Conservation (phyloP, 2,888 invertebrate species). For the Ormyrus labotus region DNA sequence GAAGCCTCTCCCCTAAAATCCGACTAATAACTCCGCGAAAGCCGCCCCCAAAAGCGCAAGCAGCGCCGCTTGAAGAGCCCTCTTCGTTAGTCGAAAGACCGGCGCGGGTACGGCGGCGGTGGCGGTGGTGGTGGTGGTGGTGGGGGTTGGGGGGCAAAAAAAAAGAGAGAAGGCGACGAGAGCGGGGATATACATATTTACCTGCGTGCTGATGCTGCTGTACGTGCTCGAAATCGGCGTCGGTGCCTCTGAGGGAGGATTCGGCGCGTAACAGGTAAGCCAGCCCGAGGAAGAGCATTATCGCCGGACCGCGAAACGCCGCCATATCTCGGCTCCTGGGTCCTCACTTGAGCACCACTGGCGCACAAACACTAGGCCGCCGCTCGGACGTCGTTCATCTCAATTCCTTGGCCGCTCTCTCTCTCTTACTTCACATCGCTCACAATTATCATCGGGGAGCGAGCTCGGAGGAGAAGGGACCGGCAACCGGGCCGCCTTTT, state of each 20-base stretch:
- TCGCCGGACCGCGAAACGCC: constrained; percentile 64
- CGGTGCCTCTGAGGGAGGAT: constrained; percentile 57
- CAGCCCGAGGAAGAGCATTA: constrained; percentile 65
- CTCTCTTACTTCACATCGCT: constrained; percentile 4
- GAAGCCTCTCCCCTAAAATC: too few species aligned
- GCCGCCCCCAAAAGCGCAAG: too few species aligned
- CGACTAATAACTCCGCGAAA: too few species aligned
- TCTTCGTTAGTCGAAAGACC: too few species aligned
- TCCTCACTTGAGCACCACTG: constrained; percentile 22
- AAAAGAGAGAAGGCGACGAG: too few species aligned
- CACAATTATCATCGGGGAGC: constrained; percentile 31
- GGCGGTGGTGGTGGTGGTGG: too few species aligned
- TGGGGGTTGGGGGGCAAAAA: too few species aligned
- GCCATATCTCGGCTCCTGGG: constrained; percentile 61
- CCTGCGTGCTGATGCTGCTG: constrained; percentile 51
- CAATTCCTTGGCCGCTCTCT: neutral
- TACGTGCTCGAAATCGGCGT: constrained; percentile 30
- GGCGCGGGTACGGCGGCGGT: too few species aligned
- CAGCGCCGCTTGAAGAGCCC: too few species aligned
- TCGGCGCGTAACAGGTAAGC: constrained; percentile 69
- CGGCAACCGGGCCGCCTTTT: constrained; percentile 23
- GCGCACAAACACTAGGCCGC: constrained; percentile 1
- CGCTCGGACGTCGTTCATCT: neutral
- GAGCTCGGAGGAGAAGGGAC: too few species aligned
- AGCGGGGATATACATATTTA: neutral